Percentiles rank a stretch among this genome's conserved stretches.
Conservation (phyloP, 2,113 vertebrate species). For the Thinocorus orbignyianus region DNA sequence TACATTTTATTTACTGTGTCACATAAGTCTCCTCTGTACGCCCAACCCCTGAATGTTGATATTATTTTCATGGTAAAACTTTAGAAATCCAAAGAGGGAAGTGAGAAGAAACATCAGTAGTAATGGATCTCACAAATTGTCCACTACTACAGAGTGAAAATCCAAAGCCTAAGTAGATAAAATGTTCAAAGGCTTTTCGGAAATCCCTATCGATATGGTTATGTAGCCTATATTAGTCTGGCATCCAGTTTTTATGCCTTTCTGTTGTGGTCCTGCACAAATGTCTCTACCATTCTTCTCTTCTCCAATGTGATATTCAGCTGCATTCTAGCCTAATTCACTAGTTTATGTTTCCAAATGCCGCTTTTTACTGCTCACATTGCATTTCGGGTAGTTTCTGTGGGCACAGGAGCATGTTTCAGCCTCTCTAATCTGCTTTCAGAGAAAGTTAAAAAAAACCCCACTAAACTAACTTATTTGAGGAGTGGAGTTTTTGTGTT, state of each 20-base stretch:
- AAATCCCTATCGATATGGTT: rapidly evolving
- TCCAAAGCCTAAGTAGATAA: not conserved
- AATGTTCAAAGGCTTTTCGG: not conserved
- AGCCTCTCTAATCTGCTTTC: not conserved
- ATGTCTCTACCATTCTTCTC: rapidly evolving
- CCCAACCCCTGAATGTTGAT: rapidly evolving
- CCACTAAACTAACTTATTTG: not conserved
- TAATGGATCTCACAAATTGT: not conserved
- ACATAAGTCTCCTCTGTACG: not conserved
- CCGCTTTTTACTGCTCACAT: rapidly evolving
- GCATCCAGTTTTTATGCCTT: not conserved
- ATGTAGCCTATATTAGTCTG: not conserved
- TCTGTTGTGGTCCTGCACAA: not conserved
- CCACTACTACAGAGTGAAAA: not conserved
- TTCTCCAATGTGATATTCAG: not conserved
- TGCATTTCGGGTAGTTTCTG: not conserved
- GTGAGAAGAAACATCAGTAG: not conserved
- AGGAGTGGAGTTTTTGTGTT: not conserved
- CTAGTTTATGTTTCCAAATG: not conserved
- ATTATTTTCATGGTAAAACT: not conserved
- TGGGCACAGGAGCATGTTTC: not conserved
- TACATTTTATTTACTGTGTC: not conserved
- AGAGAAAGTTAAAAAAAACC: not conserved
- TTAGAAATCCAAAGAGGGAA: not conserved
- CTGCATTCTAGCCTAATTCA: not conserved